Evolutionary conservation across 2,113 vertebrate genomes (phyloP), one percentile per base, ranked within the genome.

Genomic region (Sciurus niger): DNA sequence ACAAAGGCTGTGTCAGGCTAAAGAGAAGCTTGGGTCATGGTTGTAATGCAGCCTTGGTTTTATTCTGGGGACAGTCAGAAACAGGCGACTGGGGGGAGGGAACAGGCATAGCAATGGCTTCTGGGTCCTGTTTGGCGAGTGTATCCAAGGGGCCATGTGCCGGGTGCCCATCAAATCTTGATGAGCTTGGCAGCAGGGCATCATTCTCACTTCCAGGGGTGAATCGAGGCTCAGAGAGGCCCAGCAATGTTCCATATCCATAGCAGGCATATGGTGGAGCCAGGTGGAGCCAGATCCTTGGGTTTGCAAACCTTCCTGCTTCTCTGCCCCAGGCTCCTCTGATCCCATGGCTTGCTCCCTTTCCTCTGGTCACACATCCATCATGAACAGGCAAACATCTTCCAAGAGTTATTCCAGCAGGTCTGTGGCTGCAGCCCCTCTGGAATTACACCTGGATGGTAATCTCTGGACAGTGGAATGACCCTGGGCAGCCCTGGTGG

Each of bases 361-460:
- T 98, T 98, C 97, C 96, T 98, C 98, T 97, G 97, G 97, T 98
- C 98, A 98, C 98, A 97, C 96, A 86, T 96, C 98, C 95, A 93
- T 37, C 37, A 37, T 2, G 37, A 37, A 37, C 37, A 37, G 37
- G 37, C 37, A 37, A 37, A 37, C 37, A 37, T 2, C 37, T 37
- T 37, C 37, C 37, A 37, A 37, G 37, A 2, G 37, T 37, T 37
- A 37, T 37, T 2, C 37, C 37, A 37, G 2, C 37, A 37, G 37
- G 37, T 37, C 37, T 37, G 37, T 37, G 37, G 37, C 37, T 37
- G 37, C 37, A 37, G 37, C 37, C 37, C 37, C 37, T 37, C 37
- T 37, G 37, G 37, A 37, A 2, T 37, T 37, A 37, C 37, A 37
- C 37, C 37, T 37, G 37, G 37, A 37, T 37, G 37, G 37, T 37